Conservation (phyloP, 2,113 vertebrate genomes). For the Turnix velox region DNA sequence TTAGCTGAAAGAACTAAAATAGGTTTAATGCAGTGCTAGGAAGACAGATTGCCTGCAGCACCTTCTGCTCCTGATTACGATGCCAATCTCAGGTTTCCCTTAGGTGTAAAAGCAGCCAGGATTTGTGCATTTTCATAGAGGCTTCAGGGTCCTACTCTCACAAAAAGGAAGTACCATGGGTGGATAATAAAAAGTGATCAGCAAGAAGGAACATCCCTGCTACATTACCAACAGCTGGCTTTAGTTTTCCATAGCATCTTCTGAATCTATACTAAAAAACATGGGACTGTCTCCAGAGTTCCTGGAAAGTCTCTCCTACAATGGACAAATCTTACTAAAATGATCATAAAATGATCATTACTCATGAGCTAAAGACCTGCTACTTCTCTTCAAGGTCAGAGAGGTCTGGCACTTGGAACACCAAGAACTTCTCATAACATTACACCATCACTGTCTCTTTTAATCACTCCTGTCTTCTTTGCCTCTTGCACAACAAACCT, state of each 20-base stretch:
- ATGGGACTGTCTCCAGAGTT: not conserved
- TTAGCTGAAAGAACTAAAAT: slow-evolving; percentile 44
- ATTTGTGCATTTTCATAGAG: not conserved
- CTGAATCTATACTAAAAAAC: not conserved
- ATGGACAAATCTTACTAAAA: not conserved
- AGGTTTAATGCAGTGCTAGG: slow-evolving; percentile 24
- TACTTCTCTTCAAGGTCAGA: not conserved
- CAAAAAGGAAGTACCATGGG: not conserved
- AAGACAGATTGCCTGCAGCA: slow-evolving; percentile 49
- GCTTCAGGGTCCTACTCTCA: not conserved
- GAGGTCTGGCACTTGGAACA: not conserved
- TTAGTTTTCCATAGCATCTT: not conserved
- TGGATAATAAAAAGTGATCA: not conserved
- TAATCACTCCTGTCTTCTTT: not conserved
- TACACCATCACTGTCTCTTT: not conserved
- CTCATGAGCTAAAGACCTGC: not conserved
- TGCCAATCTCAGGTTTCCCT: slow-evolving; percentile 51
- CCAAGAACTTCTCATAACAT: not conserved
- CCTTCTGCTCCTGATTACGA: slow-evolving; percentile 58
- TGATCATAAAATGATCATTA: not conserved
- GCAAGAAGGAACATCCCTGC: not conserved
- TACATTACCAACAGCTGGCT: not conserved
- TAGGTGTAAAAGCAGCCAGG: slow-evolving; percentile 13
- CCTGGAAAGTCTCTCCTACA: not conserved
- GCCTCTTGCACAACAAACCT: not conserved